Evolutionary conservation across 2,797 vertebrate genomes (phyloP).

Genomic region (Cuniculus paca): DNA sequence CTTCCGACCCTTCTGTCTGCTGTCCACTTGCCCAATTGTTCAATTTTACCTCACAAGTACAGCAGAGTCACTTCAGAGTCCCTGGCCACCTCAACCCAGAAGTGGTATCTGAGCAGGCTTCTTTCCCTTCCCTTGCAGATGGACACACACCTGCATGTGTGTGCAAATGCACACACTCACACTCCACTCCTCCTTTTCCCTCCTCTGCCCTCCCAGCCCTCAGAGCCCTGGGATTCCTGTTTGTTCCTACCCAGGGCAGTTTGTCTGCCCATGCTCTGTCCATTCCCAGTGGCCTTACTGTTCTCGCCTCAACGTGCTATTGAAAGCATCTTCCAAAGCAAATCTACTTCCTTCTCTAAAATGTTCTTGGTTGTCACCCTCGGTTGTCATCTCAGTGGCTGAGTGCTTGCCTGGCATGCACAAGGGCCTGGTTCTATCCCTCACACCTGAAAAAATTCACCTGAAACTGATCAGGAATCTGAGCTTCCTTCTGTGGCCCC

Average conservation of each 20-base stretch:
- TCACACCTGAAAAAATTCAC: not conserved
- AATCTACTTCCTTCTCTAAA: not conserved
- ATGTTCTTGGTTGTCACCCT: not conserved
- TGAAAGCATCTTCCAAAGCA: constrained; percentile 19
- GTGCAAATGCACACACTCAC: not conserved
- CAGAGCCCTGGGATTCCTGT: not conserved
- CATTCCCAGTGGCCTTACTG: not conserved
- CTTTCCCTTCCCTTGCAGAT: not conserved
- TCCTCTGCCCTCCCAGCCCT: fast-evolving
- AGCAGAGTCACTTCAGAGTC: not conserved
- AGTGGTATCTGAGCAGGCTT: not conserved
- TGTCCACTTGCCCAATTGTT: not conserved
- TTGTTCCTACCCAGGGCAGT: not conserved
- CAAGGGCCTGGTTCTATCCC: not conserved
- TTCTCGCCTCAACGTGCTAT: not conserved
- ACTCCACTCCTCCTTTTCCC: not conserved
- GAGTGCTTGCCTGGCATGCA: not conserved
- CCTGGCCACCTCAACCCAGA: not conserved
- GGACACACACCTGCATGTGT: not conserved
- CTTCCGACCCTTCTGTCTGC: not conserved
- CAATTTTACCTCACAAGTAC: not conserved
- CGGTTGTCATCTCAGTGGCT: not conserved
- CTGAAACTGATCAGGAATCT: not conserved
- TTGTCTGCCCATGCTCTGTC: not conserved
- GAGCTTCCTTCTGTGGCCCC: not conserved